Conservation (phyloP, 2,113 vertebrate genomes). For the Condylura cristata region DNA sequence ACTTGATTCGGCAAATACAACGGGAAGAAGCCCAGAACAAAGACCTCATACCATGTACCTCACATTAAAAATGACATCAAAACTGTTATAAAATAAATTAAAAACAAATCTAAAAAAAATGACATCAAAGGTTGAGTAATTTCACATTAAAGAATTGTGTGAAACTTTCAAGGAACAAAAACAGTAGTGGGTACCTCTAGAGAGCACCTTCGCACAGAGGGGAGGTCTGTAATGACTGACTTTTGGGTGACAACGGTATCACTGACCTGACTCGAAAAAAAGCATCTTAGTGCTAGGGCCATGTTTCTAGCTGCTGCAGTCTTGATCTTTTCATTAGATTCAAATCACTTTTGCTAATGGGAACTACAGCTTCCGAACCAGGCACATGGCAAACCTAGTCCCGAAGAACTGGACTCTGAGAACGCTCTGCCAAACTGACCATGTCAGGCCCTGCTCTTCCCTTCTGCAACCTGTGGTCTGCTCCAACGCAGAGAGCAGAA, state of each 20-base stretch:
- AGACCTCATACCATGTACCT: neutral
- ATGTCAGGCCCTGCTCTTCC: neutral
- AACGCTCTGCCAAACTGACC: constrained; percentile 1
- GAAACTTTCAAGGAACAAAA: constrained; percentile 5
- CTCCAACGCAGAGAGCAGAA: constrained; percentile 2
- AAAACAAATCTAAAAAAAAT: too few species aligned
- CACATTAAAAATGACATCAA: neutral
- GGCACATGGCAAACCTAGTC: neutral
- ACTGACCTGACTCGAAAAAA: neutral
- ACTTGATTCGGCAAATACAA: neutral
- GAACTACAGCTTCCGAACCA: constrained; percentile 39
- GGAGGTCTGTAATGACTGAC: neutral
- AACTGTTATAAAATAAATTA: too few species aligned
- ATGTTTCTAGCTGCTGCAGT: neutral
- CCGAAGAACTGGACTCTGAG: neutral
- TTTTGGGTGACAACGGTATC: neutral
- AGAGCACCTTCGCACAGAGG: neutral
- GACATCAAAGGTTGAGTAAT: neutral
- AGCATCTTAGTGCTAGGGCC: neutral
- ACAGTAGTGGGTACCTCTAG: neutral
- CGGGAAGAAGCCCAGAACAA: neutral
- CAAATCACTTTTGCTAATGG: neutral
- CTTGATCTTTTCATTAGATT: constrained; percentile 21
- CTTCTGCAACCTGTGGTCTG: neutral
- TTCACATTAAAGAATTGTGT: constrained; percentile 9